A percentile compares a stretch with the other conserved stretches of the same genome.
Conservation (phyloP, 2,888 invertebrate species). For the Pseudolycoriella hygida region DNA sequence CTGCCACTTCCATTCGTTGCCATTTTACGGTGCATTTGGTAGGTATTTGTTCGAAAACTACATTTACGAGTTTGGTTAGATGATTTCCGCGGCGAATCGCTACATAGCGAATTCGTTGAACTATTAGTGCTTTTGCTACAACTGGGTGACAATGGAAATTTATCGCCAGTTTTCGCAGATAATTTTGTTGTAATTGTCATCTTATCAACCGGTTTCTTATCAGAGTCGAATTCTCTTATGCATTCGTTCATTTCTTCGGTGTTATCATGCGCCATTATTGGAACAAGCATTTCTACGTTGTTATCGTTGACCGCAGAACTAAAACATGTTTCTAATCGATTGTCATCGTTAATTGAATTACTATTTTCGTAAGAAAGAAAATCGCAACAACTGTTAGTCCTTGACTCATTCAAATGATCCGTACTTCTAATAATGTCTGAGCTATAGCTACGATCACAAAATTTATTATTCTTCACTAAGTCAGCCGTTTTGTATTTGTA, state of each 20-base stretch:
- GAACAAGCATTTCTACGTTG: constrained; percentile 1
- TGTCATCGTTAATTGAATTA: constrained; percentile 11
- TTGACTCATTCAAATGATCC: background rate
- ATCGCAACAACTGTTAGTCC: background rate
- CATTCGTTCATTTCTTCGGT: background rate
- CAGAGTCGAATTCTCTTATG: constrained; percentile 4
- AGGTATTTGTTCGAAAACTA: constrained; percentile 27
- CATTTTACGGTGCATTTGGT: constrained; percentile 16
- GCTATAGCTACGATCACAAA: background rate
- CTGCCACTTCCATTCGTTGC: constrained; percentile 13
- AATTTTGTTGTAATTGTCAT: background rate
- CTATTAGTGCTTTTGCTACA: constrained; percentile 9
- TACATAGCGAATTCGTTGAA: constrained; percentile 4
- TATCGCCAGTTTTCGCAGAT: constrained; percentile 5
- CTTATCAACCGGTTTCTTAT: background rate
- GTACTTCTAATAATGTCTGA: background rate
- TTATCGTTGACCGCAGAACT: constrained; percentile 7
- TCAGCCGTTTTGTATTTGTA: constrained; percentile 28
- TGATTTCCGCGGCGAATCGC: constrained; percentile 9
- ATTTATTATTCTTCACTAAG: constrained; percentile 10
- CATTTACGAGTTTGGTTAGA: constrained; percentile 20
- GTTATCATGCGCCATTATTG: constrained; percentile 4
- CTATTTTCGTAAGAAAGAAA: no score
- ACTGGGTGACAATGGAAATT: constrained; percentile 7
- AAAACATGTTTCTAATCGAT: constrained; percentile 13